Conservation (phyloP, 2,113 vertebrate species). For the Hemicordylus capensis region DNA sequence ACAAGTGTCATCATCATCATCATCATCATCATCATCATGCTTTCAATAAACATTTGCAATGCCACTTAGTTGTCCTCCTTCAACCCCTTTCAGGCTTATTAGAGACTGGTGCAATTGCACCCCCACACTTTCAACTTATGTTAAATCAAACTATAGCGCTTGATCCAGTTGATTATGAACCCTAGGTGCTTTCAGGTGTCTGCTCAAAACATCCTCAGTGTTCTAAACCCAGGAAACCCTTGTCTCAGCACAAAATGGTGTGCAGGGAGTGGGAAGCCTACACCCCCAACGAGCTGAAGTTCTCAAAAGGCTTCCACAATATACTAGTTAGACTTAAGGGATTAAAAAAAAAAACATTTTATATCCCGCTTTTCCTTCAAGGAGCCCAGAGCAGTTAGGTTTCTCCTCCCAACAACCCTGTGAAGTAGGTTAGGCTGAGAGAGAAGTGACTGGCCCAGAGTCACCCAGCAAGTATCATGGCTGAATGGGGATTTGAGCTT, state of each 20-base stretch:
- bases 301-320: background rate
- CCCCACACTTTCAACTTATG: too few relatives aligned
- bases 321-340: background rate
- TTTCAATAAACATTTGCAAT: background rate
- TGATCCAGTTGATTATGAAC: background rate
- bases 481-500: too few relatives aligned
- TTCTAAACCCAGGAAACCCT: background rate
- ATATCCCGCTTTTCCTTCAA: too few relatives aligned
- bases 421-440: too few relatives aligned
- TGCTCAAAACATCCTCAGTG: background rate
- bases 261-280: background rate
- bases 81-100: background rate
- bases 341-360: too few relatives aligned
- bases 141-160: too few relatives aligned
- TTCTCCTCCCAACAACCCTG: too few relatives aligned
- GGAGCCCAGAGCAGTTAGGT: too few relatives aligned
- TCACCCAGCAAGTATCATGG: too few relatives aligned
- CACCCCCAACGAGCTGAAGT: background rate
- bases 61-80: background rate
- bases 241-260: background rate
- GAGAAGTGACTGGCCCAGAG: too few relatives aligned
- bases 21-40: too few relatives aligned
- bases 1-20: too few relatives aligned
- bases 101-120: background rate
- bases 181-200: background rate